Percentiles rank a stretch among this genome's conserved stretches.
phyloP scores from a whole-genome alignment of 1,140 invertebrate species.

The Camponotus vicinus region DNA sequence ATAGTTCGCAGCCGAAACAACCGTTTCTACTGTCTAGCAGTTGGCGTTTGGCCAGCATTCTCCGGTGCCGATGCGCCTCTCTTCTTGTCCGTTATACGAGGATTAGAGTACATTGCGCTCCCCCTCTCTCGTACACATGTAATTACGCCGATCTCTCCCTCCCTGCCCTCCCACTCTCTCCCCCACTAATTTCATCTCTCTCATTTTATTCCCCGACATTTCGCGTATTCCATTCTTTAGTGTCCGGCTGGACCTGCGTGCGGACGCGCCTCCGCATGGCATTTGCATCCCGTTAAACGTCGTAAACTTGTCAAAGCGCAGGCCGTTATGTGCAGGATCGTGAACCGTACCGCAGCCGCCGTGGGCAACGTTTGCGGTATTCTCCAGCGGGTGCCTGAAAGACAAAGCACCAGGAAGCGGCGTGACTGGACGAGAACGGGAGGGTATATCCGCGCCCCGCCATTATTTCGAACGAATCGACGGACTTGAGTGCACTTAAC shows the following conservation, averaged over 20 bases:
- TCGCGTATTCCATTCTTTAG: constrained; percentile 76
- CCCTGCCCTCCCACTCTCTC: neutral
- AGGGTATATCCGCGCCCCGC: constrained; percentile 14
- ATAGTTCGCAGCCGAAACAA: constrained; percentile 63
- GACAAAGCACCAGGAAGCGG: constrained; percentile 41
- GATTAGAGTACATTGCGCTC: constrained; percentile 72
- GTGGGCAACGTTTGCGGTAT: constrained; percentile 60
- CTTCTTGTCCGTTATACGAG: constrained; percentile 72
- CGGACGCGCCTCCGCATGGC: constrained; percentile 46
- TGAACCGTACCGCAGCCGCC: constrained; percentile 23
- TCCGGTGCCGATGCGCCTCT: constrained; percentile 57
- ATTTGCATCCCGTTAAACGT: constrained; percentile 76
- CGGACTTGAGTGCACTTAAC: constrained; percentile 42
- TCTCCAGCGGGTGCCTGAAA: constrained; percentile 18
- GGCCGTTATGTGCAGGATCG: constrained; percentile 60
- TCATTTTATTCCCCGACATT: constrained; percentile 63
- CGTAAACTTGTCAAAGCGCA: constrained; percentile 74
- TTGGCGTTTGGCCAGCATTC: constrained; percentile 74
- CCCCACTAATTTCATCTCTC: constrained; percentile 17
- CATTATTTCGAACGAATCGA: constrained; percentile 65
- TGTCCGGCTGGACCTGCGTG: constrained; percentile 59
- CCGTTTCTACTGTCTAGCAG: constrained; percentile 63
- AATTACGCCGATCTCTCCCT: constrained; percentile 68
- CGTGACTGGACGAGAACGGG: neutral
- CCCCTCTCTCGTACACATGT: constrained; percentile 55